Conservation (phyloP, 1,140 invertebrate genomes). For the Penaeus vannamei region DNA sequence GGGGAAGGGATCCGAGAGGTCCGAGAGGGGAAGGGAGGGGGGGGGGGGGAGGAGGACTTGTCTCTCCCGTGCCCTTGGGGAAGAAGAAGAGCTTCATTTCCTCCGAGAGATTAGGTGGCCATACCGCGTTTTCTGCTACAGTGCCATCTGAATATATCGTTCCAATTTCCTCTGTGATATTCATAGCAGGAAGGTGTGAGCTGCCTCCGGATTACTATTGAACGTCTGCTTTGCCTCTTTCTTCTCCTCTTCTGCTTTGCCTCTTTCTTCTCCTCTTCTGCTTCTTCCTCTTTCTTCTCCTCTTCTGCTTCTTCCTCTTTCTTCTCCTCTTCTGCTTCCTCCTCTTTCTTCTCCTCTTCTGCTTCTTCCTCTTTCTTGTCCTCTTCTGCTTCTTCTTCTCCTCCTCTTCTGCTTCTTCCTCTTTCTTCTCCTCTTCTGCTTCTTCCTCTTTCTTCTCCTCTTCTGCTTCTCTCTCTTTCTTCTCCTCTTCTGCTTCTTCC, state of each 20-base stretch:
- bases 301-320: neutral
- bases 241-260: neutral
- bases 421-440: neutral
- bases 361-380: no score
- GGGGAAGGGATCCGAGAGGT: neutral
- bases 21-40: neutral
- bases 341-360: neutral
- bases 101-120: constrained; percentile 52
- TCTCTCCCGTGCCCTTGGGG: neutral
- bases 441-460: neutral
- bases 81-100: constrained; percentile 58
- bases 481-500: no score
- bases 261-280: no score
- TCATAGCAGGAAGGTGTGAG: constrained; percentile 64
- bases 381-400: no score
- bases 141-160: constrained; percentile 61
- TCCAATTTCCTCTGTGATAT: constrained; percentile 64
- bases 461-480: neutral
- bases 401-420: neutral
- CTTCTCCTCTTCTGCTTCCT: neutral
- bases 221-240: neutral
- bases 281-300: no score
- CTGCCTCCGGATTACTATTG: constrained; percentile 23
- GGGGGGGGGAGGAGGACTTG: neutral
- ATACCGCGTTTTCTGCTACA: constrained; percentile 56